Base-by-base conservation (phyloP, 2,113 vertebrate species). In the Sciurus niger region DNA sequence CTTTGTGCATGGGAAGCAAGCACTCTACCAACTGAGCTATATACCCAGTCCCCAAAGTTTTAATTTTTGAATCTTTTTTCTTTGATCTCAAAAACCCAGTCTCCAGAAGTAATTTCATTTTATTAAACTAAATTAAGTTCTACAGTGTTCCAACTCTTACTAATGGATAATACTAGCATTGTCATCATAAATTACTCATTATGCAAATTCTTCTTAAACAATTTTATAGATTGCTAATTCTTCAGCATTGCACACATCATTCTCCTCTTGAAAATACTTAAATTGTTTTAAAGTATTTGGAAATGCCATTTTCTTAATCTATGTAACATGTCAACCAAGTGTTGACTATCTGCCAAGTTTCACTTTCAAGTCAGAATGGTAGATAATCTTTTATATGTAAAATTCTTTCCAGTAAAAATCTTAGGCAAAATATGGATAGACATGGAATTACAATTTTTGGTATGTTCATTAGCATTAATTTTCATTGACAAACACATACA, bases 51-150 rank as follows among this genome's bases (percentile, higher is more conserved):
- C 0, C 30, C 48, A 79, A 87, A 91, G 1, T 28, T 93, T 55
- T 51, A 80, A n/a, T 32, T 46, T 73, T 84, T 91, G 78, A 60
- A 34, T 2, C 3, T 18, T 77, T 85, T 83, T 43, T 13, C 83
- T 83, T 91, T 58, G 6, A 30, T 48, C 9, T 53, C 51, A 43
- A 92, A 82, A 46, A 30, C 12, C 25, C 14, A 84, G 8, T 76
- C 40, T 76, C 8, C 4, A 89, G 30, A 80, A 55, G 24, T 34
- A 60, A 77, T 67, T 32, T 73, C 74, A 92, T 34, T 16, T 32
- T 82, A n/a, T 82, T 74, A 85, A 77, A 65, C 12, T 68, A 28
- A 25, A 10, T 94, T 95, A 67, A 90, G 16, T 77, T 84, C 46
- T 22, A 60, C 63, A 83, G 8, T 83, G 6, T 77, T 83, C 20